Evolutionary conservation across 35 echinoderm and acorn worm species (phyloP).

Genomic region (Patiria miniata): DNA sequence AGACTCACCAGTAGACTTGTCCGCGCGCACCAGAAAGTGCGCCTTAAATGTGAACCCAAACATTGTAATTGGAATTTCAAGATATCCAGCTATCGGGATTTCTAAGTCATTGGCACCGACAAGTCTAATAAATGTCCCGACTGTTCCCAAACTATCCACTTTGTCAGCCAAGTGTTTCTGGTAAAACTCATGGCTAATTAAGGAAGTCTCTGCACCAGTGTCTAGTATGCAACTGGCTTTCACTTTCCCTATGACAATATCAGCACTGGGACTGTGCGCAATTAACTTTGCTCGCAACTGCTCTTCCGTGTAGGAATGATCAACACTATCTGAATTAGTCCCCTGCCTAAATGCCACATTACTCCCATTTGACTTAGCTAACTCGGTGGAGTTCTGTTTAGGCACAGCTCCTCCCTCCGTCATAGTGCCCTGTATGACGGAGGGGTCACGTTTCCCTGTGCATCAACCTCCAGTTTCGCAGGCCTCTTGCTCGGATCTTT

Average conservation of each 20-base stretch:
- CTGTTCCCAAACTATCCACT: background rate
- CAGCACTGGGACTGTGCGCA: conserved; percentile 42
- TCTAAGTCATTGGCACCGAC: conserved; percentile 41
- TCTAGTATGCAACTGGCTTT: conserved; percentile 46
- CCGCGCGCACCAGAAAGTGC: background rate
- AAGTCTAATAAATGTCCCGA: conserved; percentile 25
- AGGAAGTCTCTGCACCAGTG: conserved; percentile 61
- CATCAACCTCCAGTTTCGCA: background rate
- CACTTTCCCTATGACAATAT: conserved; percentile 35
- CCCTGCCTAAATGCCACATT: background rate
- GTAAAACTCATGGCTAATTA: conserved; percentile 47
- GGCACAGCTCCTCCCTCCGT: background rate
- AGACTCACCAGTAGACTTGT: background rate
- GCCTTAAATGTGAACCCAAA: background rate
- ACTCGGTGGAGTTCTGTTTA: background rate
- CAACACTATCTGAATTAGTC: background rate
- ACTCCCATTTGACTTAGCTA: background rate
- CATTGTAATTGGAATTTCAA: conserved; percentile 29
- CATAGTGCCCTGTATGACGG: background rate
- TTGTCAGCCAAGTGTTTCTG: conserved; percentile 34
- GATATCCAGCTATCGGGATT: conserved; percentile 46
- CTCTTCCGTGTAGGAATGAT: background rate
- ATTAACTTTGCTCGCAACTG: conserved; percentile 27
- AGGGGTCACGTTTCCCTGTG: background rate
- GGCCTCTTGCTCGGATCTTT: too few relatives aligned